Base-by-base conservation (phyloP, 2,888 invertebrate species). In the Balanococcus diminutus region DNA sequence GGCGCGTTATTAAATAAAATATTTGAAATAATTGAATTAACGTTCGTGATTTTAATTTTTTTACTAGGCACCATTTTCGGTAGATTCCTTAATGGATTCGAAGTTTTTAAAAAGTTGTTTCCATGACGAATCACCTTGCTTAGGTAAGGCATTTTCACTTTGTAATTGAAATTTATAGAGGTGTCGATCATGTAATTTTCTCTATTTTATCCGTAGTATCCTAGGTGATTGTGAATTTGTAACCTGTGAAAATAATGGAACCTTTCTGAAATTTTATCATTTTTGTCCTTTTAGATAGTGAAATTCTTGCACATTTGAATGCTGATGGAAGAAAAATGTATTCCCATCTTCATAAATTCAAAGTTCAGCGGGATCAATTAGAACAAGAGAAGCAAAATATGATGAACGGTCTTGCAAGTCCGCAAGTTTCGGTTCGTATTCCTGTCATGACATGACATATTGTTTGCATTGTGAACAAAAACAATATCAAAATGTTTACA, bases 241-340 rank as follows among this genome's bases (percentile, higher is more conserved):
- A 16, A 46, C 1, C 5, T n/a, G 4, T n/a, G 16, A n/a, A 51
- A 51, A n/a, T 51, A n/a, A n/a, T 51, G 8, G 36, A 8, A 36
- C 36, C 3, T 8, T 36, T 51, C 6, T 2, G 6, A 56, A 56
- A 56, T n/a, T n/a, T n/a, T n/a, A n/a, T n/a, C n/a, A n/a, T n/a
- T 67, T 67, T 31, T 67, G 14, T 28, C 8, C 28, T 3, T 51
- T 19, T 42, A 81, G 86, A 86, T 79, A 25, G 19, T 25, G 79
- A 86, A 32, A 86, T 86, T 31, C 28, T 81, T 14, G 19, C 79
- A 8, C 46, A 81, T 81, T 86, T 86, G 32, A 79, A 86, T 79
- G 86, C 86, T 8, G 86, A 81, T 42, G 86, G 51, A 2, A 81
- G 32, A 31, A 86, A 86, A 46, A 86, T 86, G 86, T 81, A 79